Conservation (phyloP, 2,888 invertebrate species). For the Elysia crispata region DNA sequence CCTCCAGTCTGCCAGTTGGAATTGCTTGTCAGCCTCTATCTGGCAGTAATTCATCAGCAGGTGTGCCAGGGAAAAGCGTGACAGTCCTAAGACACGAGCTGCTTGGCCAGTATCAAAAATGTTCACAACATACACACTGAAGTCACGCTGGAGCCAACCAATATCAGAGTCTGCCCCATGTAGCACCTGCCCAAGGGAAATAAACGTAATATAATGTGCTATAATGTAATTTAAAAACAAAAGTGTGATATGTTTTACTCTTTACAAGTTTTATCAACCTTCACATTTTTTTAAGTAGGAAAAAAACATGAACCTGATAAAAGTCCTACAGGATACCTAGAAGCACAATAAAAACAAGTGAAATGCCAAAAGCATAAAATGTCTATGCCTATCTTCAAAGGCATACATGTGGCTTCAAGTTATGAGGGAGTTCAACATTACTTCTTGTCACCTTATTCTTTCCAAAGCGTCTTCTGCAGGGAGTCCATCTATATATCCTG, state of each 20-base stretch:
- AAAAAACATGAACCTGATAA: too few relatives aligned
- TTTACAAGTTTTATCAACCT: too few relatives aligned
- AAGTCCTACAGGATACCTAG: too few relatives aligned
- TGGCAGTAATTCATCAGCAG: slow-evolving; percentile 88
- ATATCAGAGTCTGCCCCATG: slow-evolving; percentile 94
- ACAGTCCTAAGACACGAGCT: slow-evolving; percentile 85
- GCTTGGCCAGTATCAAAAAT: slow-evolving; percentile 98
- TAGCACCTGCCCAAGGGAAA: slow-evolving; percentile 82
- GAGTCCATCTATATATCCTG: too few relatives aligned
- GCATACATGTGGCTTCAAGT: too few relatives aligned
- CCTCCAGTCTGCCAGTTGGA: slow-evolving; percentile 96
- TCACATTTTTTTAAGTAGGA: too few relatives aligned
- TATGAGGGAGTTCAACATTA: too few relatives aligned
- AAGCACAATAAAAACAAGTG: background rate
- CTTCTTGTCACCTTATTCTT: too few relatives aligned
- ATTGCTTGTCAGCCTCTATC: slow-evolving; percentile 90
- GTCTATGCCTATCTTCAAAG: too few relatives aligned
- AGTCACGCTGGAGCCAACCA: slow-evolving; percentile 95
- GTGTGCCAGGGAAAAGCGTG: slow-evolving; percentile 85
- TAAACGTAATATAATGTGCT: background rate
- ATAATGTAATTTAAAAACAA: background rate
- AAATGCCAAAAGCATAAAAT: background rate
- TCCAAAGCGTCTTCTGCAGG: too few relatives aligned
- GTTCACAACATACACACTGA: slow-evolving; percentile 95
- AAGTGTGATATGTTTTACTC: background rate